Percentiles rank a stretch among this genome's conserved stretches.
These are phyloP conservation scores for Euzetes globulus DNA, from an alignment of 2,888 invertebrate genomes.

Conservation along the genomic window DNA sequence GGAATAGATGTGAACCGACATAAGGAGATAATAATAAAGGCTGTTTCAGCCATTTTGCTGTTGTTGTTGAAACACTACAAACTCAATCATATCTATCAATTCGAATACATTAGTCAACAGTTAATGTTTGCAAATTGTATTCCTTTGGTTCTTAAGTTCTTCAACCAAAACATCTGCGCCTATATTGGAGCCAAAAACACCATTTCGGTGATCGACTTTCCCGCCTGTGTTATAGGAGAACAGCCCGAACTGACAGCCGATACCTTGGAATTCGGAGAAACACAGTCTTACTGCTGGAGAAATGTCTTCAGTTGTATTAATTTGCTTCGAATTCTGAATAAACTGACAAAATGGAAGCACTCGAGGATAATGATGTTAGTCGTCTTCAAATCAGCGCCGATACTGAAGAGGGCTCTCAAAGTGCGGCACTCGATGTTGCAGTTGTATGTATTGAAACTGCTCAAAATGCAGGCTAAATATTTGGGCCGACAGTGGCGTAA, in stretches of 20 bases:
- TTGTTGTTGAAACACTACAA: slow-evolving; percentile 94
- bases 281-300: slow-evolving; percentile 83
- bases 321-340: slow-evolving; percentile 88
- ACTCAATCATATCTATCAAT: slow-evolving; percentile 94
- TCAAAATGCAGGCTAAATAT: slow-evolving; percentile 99
- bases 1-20: slow-evolving; percentile 97
- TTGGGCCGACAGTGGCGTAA: slow-evolving; percentile 98
- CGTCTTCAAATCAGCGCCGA: slow-evolving; percentile 98
- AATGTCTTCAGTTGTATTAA: slow-evolving; percentile 98
- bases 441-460: slow-evolving; percentile 87
- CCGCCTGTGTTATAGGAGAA: slow-evolving; percentile 89
- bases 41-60: slow-evolving; percentile 60
- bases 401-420: slow-evolving; percentile 88
- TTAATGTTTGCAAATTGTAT: slow-evolving; percentile 98
- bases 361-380: slow-evolving; percentile 99
- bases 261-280: slow-evolving; percentile 55
- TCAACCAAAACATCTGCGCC: slow-evolving; percentile 92
- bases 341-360: slow-evolving; percentile 98
- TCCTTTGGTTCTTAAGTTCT: slow-evolving; percentile 93
- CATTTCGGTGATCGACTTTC: slow-evolving; percentile 88
- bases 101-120: slow-evolving; percentile 98
- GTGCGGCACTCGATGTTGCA: slow-evolving; percentile 95
- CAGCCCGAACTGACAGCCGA: slow-evolving; percentile 88
- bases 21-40: slow-evolving; percentile 86
- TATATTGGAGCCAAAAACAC: slow-evolving; percentile 86